Conservation (phyloP, 2,888 invertebrate genomes). For the Blastobasis lacticolella region DNA sequence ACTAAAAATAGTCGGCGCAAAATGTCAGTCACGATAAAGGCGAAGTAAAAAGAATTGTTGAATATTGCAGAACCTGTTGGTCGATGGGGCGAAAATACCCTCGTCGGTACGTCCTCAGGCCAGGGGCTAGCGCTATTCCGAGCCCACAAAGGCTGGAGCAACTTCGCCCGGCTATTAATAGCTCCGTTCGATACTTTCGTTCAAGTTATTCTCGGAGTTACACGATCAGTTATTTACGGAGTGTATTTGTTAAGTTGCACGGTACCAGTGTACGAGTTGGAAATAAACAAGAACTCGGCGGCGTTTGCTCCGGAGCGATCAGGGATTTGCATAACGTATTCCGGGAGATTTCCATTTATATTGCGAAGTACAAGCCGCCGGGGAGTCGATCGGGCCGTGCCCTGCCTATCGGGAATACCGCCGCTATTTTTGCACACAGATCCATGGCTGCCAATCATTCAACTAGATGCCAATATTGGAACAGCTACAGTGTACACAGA, state of each 20-base stretch:
- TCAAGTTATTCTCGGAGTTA: conserved; percentile 46
- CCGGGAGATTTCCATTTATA: no score
- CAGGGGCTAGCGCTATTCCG: conserved; percentile 45
- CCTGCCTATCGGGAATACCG: no score
- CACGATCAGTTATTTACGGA: conserved; percentile 49
- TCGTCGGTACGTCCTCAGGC: conserved; percentile 25
- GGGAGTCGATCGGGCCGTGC: no score
- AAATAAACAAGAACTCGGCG: no score
- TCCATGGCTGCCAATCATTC: no score
- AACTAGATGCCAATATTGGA: no score
- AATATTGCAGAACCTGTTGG: not conserved
- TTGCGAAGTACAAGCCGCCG: no score
- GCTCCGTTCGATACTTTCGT: conserved; percentile 44
- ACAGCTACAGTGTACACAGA: no score
- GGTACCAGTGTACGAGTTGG: not conserved
- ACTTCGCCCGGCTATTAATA: conserved; percentile 44
- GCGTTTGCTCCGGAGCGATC: no score
- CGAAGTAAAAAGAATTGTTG: not conserved
- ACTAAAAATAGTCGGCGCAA: conserved; percentile 4
- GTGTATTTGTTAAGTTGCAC: conserved; percentile 11
- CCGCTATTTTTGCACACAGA: no score
- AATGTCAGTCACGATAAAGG: conserved; percentile 5
- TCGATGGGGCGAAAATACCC: conserved; percentile 21
- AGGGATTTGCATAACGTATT: no score
- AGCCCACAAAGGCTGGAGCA: conserved; percentile 51